Percentiles rank a stretch among this genome's conserved stretches.
phyloP scores from a whole-genome alignment of 35 echinoderm and acorn worm species.

The Strongylocentrotus purpuratus region DNA sequence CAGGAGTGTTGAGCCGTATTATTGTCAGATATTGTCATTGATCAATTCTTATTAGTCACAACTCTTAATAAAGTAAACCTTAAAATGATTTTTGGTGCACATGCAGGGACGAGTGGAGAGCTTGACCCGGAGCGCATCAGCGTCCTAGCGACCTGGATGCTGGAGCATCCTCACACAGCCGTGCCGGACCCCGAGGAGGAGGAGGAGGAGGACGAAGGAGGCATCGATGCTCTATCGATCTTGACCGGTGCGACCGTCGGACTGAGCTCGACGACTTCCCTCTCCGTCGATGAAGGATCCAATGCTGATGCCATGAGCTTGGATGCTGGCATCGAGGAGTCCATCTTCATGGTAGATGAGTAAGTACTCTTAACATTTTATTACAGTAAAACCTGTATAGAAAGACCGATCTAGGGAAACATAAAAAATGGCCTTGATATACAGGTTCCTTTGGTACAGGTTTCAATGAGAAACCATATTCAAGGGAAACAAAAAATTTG shows the following conservation, averaged over 20 bases:
- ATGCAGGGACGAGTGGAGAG: conserved; percentile 82
- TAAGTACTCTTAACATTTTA: conserved; percentile 53
- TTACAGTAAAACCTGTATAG: too few species aligned
- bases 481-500: too few species aligned
- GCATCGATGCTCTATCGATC: conserved; percentile 48
- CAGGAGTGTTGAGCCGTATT: too few species aligned
- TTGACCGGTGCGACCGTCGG: background rate
- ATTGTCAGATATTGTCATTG: too few species aligned
- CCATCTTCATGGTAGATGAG: conserved; percentile 68
- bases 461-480: too few species aligned
- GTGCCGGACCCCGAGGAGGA: conserved; percentile 67
- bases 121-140: conserved; percentile 87
- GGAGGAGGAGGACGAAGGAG: conserved; percentile 58
- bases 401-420: too few species aligned
- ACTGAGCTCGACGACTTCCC: background rate
- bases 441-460: too few species aligned
- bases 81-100: background rate
- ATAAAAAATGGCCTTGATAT: too few species aligned
- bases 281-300: conserved; percentile 46
- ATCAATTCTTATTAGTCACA: too few species aligned
- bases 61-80: background rate
- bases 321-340: conserved; percentile 56
- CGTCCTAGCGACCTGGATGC: conserved; percentile 92
- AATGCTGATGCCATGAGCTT: conserved; percentile 32
- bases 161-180: conserved; percentile 89